Conservation (phyloP, 2,797 vertebrate species). For the Euthynnus affinis region DNA sequence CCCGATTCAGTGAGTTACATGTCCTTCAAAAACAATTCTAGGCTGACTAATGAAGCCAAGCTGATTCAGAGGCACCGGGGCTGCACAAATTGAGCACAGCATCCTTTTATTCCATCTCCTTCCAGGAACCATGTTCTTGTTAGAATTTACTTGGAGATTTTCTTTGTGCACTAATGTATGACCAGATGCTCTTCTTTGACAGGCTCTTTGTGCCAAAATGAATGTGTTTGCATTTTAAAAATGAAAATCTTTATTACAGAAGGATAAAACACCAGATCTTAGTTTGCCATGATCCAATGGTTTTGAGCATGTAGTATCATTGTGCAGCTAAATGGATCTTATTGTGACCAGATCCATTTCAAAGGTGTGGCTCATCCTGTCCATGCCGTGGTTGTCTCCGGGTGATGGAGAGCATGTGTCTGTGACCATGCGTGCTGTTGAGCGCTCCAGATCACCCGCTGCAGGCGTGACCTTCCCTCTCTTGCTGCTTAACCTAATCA, state of each 20-base stretch:
- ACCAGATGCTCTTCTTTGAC: slow-evolving; percentile 34
- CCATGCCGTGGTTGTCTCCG: slow-evolving; percentile 54
- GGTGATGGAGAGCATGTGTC: slow-evolving; percentile 81
- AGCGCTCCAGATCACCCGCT: slow-evolving; percentile 72
- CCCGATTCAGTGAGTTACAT: slow-evolving; percentile 47
- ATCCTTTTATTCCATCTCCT: slow-evolving; percentile 47
- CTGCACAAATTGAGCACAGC: slow-evolving; percentile 66
- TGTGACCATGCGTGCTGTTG: slow-evolving; percentile 64
- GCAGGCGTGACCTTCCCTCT: slow-evolving; percentile 83
- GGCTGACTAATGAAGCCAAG: slow-evolving; percentile 72
- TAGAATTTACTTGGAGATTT: slow-evolving; percentile 44
- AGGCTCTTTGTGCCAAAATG: slow-evolving; percentile 11
- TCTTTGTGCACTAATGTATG: slow-evolving; percentile 42
- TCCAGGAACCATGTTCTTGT: slow-evolving; percentile 37
- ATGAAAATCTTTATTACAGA: slow-evolving; percentile 12
- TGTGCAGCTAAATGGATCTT: slow-evolving; percentile 34
- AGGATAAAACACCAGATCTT: neutral
- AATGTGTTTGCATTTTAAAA: slow-evolving; percentile 45
- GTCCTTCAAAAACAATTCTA: slow-evolving; percentile 72
- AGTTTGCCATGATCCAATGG: slow-evolving; percentile 1
- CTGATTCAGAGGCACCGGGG: slow-evolving; percentile 59
- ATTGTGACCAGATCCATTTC: slow-evolving; percentile 52
- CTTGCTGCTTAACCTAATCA: slow-evolving; percentile 88
- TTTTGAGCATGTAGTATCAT: slow-evolving; percentile 3
- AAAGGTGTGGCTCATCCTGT: slow-evolving; percentile 51